Evolutionary conservation across 2,888 invertebrate species (phyloP).

Genomic region (Laothoe populi): DNA sequence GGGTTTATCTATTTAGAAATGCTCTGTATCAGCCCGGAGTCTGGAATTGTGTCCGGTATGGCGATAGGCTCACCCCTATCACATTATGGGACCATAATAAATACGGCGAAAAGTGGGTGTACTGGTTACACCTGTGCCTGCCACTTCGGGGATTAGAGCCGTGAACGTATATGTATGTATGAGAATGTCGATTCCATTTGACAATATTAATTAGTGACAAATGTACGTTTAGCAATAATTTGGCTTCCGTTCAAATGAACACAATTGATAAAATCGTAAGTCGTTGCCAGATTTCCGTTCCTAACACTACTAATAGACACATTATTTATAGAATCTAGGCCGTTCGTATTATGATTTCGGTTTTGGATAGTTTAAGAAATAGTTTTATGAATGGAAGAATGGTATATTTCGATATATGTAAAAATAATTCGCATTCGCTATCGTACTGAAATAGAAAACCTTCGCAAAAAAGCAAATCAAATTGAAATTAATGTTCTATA

Average conservation of each 20-base stretch:
- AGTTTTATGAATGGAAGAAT: background rate
- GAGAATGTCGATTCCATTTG: constrained; percentile 27
- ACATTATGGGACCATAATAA: too few species aligned
- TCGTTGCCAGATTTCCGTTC: constrained; percentile 49
- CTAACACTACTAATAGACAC: constrained; percentile 46
- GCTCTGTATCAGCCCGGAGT: too few species aligned
- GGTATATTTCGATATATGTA: background rate
- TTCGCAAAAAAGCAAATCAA: background rate
- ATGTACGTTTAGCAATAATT: constrained; percentile 43
- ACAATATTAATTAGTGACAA: constrained; percentile 40
- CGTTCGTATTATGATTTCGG: constrained; percentile 28
- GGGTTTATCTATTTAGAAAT: too few species aligned
- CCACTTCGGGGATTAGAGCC: too few species aligned
- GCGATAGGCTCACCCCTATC: too few species aligned
- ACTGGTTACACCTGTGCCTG: too few species aligned
- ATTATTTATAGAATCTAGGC: constrained; percentile 48
- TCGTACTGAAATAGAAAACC: background rate
- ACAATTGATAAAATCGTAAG: constrained; percentile 36
- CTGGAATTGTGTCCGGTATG: too few species aligned
- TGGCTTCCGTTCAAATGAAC: constrained; percentile 54
- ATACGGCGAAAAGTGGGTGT: too few species aligned
- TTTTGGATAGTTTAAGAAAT: constrained; percentile 27
- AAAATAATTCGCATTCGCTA: background rate
- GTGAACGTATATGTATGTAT: too few species aligned
- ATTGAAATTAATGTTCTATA: background rate